Evolutionary conservation across 1,140 invertebrate species (phyloP), one percentile per base, ranked within the genome.

Genomic region (Prorops nasuta): DNA sequence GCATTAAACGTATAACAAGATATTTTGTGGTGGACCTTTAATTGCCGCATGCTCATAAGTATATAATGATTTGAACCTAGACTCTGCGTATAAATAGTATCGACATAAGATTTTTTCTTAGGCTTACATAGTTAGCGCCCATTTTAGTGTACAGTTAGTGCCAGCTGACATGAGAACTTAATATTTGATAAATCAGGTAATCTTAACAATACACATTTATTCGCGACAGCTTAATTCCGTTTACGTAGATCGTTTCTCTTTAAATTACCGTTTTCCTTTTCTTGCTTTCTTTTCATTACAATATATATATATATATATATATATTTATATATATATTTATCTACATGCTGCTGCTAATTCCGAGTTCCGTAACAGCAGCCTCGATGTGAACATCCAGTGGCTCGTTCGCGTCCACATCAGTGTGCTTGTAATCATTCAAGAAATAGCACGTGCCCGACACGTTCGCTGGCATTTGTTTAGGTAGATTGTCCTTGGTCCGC

Each of bases 361-460:
- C 69, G 50, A 66, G 59, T 57, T 77, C 71, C 35, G 51, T 54
- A 36, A 79, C 64, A 24, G 83, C 84, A 32, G 78, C 78, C 43
- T 81, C 74, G 49, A 92, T 85, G 61, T 91, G 88, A 44, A 83
- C 76, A 28, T 81, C 83, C 49, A 90, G 74, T 1, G 83, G 67
- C 14, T 80, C 74, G 15, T 74, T 76, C 2, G 67, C 66, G 36
- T 84, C 77, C 12, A 91, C 74, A 2, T 80, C 74, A 1, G 86
- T 86, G 71, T 94, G 88, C 43, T 81, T 79, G 76, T 92, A 96
- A 44, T 81, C 84, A 40, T 87, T 85, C 4, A 96, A 79, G 72
- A 96, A 97, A 71, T 94, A 86, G 65, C 91, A 93, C 3, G 88
- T 92, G 34, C 89, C 91, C 20, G 83, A 80, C 39, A 86, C 84